These are phyloP conservation scores for Beris chalybata DNA, from an alignment of 2,888 invertebrate genomes.

Conservation along the genomic window DNA sequence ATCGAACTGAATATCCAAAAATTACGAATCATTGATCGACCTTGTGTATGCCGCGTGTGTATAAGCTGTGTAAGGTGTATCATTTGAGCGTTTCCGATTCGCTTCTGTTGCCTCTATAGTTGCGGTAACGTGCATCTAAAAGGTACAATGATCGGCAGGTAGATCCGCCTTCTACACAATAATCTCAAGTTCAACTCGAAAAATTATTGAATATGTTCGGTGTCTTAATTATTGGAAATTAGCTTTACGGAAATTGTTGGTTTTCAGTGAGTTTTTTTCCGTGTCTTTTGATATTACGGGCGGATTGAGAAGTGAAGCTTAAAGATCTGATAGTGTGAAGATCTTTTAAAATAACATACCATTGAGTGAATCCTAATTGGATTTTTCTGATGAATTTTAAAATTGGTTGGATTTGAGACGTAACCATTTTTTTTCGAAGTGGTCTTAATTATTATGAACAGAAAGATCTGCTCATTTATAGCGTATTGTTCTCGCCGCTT, in stretches of 20 bases:
- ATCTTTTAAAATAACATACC: no score
- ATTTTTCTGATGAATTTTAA: no score
- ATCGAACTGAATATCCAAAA: not conserved
- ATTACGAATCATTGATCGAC: conserved; percentile 20
- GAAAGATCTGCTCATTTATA: no score
- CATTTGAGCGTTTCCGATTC: not conserved
- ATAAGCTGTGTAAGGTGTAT: conserved; percentile 14
- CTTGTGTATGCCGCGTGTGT: conserved; percentile 6
- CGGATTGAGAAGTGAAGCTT: no score
- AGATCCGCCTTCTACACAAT: conserved; percentile 22
- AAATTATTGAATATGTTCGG: conserved; percentile 2
- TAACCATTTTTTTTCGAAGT: no score
- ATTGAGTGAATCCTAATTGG: no score
- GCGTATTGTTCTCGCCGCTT: no score
- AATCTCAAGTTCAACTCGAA: conserved; percentile 15
- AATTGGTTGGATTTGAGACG: no score
- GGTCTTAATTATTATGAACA: no score
- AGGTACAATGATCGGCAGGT: not conserved
- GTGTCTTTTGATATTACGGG: no score
- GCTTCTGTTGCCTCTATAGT: not conserved
- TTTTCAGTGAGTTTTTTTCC: not conserved
- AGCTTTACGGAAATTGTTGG: conserved; percentile 25
- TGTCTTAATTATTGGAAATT: conserved; percentile 25
- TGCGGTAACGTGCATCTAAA: not conserved
- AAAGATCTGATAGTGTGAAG: no score